Evolutionary conservation across 2,113 vertebrate species (phyloP), one percentile per base, ranked within the genome.

Genomic region (Hydrolagus affinis): DNA sequence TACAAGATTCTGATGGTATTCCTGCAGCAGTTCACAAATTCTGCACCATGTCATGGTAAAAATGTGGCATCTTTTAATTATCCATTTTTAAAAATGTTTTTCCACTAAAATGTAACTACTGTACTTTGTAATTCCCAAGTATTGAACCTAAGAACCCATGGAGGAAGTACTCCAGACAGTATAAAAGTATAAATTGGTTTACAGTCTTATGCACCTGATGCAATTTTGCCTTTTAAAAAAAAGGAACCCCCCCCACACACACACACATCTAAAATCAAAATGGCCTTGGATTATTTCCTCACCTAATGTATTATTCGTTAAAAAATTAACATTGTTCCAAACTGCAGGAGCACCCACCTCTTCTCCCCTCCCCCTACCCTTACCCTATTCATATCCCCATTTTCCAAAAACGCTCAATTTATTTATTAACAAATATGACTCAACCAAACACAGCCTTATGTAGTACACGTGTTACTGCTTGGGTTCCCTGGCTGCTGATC

Each of bases 401-500:
- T 3, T 44, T 44, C 44, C 1, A 44, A 44, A 83, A 83, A 25
- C 0, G 12, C 7, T 78, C 57, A 1, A 62, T 78, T 59, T 23
- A 11, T 23, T 25, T 23, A 11, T 23, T 25, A 62, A 62, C 19
- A 15, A 83, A 83, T 25, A 12, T 14, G 11, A 28, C 56, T 78
- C 21, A 60, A 14, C 60, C 75, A 78, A 66, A 80, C 77, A 28
- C 59, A 62, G 62, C 15, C 3, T 83, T 66, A 80, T 30, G 14
- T 8, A 83, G 23, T 64, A 66, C 77, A 83, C 77, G 64, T 60
- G 57, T 3, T 15, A 62, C 4, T 7, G 77, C 23, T 60, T 80
- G 72, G 25, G 25, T 64, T 83, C 77, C 60, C 64, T 83, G 77
- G 23, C 77, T 66, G 25, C 60, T 28, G 77, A 11, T 64, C 60